A percentile compares a stretch with the other conserved stretches of the same genome.
Evolutionary conservation across 2,113 vertebrate genomes (phyloP).

Genomic region (Limanda limanda): DNA sequence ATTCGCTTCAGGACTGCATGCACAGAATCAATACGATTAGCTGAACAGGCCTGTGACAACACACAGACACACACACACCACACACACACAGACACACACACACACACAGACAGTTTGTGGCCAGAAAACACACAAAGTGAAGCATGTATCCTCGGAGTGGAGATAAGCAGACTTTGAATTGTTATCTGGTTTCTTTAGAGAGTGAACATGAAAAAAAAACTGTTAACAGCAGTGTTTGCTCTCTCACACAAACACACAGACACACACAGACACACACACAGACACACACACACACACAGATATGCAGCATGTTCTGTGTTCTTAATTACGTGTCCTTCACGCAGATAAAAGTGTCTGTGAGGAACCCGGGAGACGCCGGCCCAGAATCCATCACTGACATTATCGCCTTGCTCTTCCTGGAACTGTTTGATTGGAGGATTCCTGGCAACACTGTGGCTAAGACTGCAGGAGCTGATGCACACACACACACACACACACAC

Average conservation of each 20-base stretch:
- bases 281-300: constrained; percentile 3
- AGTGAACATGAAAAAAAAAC: constrained; percentile 4
- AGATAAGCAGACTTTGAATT: constrained; percentile 47
- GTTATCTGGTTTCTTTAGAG: constrained; percentile 22
- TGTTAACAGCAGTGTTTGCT: constrained; percentile 23
- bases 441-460: constrained; percentile 21
- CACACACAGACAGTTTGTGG: background rate
- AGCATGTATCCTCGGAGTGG: constrained; percentile 10
- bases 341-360: constrained; percentile 48
- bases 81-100: background rate
- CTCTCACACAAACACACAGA: background rate
- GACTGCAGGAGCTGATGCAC: background rate
- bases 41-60: constrained; percentile 18
- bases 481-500: background rate
- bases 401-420: constrained; percentile 32
- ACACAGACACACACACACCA: constrained; percentile 4
- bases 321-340: constrained; percentile 50
- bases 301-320: constrained; percentile 22
- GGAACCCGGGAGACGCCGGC: background rate
- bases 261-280: background rate
- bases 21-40: constrained; percentile 46
- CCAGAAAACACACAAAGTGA: constrained; percentile 10
- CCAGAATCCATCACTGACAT: constrained; percentile 55
- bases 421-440: constrained; percentile 36
- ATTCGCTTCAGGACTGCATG: constrained; percentile 19